These are phyloP conservation scores for Petromus typicus DNA, from an alignment of 2,113 vertebrate species.

Conservation along the genomic window DNA sequence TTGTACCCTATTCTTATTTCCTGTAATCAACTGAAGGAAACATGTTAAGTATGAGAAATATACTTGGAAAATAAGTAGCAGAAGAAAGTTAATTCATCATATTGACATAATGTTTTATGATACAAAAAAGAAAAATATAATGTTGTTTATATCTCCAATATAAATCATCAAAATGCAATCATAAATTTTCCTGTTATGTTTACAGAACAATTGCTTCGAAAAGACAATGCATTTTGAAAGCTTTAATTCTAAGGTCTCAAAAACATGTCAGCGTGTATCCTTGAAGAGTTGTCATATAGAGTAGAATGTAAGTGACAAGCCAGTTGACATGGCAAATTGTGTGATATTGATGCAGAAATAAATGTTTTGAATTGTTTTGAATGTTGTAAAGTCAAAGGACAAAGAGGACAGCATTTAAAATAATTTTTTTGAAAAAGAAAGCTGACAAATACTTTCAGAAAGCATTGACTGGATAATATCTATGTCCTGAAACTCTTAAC, in stretches of 20 bases:
- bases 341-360: slow-evolving; percentile 61
- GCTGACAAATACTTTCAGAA: slow-evolving; percentile 16
- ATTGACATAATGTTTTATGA: not conserved
- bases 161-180: not conserved
- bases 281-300: slow-evolving; percentile 36
- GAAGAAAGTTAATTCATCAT: slow-evolving; percentile 12
- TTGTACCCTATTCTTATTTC: not conserved
- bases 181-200: not conserved
- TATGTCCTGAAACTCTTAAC: not conserved
- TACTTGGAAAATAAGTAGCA: slow-evolving; percentile 10
- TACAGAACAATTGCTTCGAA: slow-evolving; percentile 18
- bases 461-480: not conserved
- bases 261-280: not conserved
- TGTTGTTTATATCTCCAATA: not conserved
- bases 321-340: not conserved
- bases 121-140: slow-evolving; percentile 1
- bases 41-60: not conserved
- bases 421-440: not conserved
- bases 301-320: slow-evolving; percentile 47
- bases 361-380: slow-evolving; percentile 64
- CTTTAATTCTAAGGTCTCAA: slow-evolving; percentile 51
- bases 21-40: not conserved
- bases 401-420: slow-evolving; percentile 43
- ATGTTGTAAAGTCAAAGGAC: slow-evolving; percentile 62
- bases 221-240: slow-evolving; percentile 27